phyloP scores from a whole-genome alignment of 2,797 vertebrate species.

The Phrynocephalus forsythii region DNA sequence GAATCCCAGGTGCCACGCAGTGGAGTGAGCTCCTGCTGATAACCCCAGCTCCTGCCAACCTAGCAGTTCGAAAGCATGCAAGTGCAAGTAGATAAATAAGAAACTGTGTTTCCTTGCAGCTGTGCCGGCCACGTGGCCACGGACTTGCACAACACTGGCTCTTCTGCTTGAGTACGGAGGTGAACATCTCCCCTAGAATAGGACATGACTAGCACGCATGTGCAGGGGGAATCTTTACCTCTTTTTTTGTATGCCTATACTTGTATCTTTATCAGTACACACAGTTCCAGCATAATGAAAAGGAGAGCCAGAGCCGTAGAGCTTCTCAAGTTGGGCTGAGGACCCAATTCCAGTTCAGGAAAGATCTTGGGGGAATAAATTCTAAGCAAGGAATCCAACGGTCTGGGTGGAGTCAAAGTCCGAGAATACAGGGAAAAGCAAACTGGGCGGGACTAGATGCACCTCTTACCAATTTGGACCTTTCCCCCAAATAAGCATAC shows the following conservation, averaged over 20 bases:
- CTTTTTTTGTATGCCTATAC: not conserved
- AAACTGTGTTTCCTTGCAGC: too few species aligned
- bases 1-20: too few species aligned
- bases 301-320: not conserved
- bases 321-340: not conserved
- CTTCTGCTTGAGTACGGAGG: too few species aligned
- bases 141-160: too few species aligned
- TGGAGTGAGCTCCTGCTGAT: too few species aligned
- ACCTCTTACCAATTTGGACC: not conserved
- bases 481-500: not conserved
- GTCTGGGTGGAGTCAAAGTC: not conserved
- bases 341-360: not conserved
- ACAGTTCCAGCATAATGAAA: not conserved
- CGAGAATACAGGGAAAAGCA: not conserved
- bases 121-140: too few species aligned
- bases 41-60: too few species aligned
- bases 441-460: not conserved
- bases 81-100: too few species aligned
- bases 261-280: not conserved
- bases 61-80: too few species aligned
- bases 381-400: not conserved
- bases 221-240: too few species aligned
- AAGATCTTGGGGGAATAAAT: not conserved
- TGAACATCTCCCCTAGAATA: too few species aligned
- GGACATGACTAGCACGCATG: too few species aligned